Evolutionary conservation across 2,113 vertebrate genomes (phyloP), one percentile per base, ranked within the genome.

Genomic region (Mesitornis unicolor): DNA sequence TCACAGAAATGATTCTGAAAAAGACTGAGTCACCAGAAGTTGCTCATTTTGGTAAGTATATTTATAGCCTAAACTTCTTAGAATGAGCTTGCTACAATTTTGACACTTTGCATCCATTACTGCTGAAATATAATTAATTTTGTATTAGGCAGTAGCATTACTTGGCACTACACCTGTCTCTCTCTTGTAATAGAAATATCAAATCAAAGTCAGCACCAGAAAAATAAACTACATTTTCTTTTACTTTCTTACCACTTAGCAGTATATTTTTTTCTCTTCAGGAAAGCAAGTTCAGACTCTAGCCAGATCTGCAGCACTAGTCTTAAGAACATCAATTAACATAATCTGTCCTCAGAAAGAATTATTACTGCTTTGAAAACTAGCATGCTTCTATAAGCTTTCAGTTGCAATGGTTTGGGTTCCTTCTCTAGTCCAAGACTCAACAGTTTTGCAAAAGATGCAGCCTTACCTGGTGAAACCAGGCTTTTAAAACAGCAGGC

Each of bases 21-120:
- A 99, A 97, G 79, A 97, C 98, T 48, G 98, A 98, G 25, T 99
- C 99, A 42, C 84, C 97, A 81, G 98, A 99, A 95, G 98, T 99
- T 83, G 86, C 98, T 84, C 99, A 99, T 97, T 99, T 98, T 84
- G 99, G 99, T 99, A 98, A 73, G 95, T 90, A 19, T 71, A n/a
- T 84, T 92, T 64, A 48, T 67, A 91, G 57, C 51, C 60, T 93
- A 70, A 56, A 42, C 21, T 40, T 90, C 78, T 76, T 25, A 93
- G 76, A 89, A 59, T 77, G 12, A 79, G 18, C 38, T 87, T 16
- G 29, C 48, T 83, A 12, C 59, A 50, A 47, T 70, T 91, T 92
- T 86, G 16, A n/a, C 35, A 43, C 24, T 75, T 89, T 43, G 28
- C 14, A 42, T 83, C 19, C 47, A 14, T 64, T 69, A 51, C 28